Evolutionary conservation across 2,888 invertebrate genomes (phyloP).

Genomic region (Papilio demoleus): DNA sequence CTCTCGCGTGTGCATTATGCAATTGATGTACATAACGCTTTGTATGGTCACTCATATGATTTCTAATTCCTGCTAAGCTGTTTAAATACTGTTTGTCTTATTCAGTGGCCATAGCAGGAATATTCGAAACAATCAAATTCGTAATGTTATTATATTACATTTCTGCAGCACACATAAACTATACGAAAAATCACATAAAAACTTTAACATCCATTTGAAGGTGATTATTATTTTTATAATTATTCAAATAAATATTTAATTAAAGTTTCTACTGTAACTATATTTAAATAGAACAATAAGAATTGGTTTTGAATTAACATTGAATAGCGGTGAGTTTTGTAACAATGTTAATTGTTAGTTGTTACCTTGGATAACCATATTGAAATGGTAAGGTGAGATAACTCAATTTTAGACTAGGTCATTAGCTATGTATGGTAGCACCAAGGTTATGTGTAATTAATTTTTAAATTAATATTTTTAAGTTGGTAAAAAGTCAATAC

Average conservation of each 20-base stretch:
- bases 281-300: conserved; percentile 4
- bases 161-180: too few relatives aligned
- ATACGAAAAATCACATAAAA: too few relatives aligned
- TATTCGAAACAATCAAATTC: too few relatives aligned
- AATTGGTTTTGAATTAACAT: conserved; percentile 7
- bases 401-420: conserved; percentile 1
- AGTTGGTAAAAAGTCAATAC: too few relatives aligned
- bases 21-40: neutral
- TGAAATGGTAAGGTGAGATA: conserved; percentile 17
- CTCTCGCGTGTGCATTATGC: neutral
- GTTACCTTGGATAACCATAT: conserved; percentile 24
- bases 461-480: neutral
- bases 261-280: neutral
- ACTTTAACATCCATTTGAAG: too few relatives aligned
- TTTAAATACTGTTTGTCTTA: neutral
- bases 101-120: too few relatives aligned
- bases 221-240: too few relatives aligned
- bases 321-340: neutral
- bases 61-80: neutral
- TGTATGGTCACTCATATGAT: neutral
- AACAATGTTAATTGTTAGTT: conserved; percentile 26
- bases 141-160: too few relatives aligned
- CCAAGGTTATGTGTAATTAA: conserved; percentile 1
- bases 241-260: neutral
- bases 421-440: neutral